Evolutionary conservation across 2,888 invertebrate genomes (phyloP).

Genomic region (Lasiommata megera): DNA sequence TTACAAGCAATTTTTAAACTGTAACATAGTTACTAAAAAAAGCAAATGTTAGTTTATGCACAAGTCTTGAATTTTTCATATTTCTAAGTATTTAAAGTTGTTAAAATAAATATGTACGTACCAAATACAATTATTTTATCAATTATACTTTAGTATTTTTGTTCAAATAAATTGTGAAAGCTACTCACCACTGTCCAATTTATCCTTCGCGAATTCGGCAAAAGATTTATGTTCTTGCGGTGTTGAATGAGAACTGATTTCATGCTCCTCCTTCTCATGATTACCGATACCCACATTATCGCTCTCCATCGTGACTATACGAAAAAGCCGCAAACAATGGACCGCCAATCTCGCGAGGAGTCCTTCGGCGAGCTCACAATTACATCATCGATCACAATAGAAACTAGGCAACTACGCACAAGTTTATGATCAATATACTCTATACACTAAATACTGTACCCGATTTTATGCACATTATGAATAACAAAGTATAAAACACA

Average conservation of each 20-base stretch:
- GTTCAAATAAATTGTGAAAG: not conserved
- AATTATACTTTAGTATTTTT: not conserved
- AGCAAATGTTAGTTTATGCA: not conserved
- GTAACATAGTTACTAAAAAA: not conserved
- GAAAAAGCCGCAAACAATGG: conserved; percentile 47
- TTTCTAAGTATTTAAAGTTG: not conserved
- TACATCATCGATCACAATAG: conserved; percentile 76
- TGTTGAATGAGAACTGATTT: conserved; percentile 69
- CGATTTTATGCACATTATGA: conserved; percentile 7
- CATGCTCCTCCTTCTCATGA: conserved; percentile 65
- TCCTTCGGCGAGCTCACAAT: conserved; percentile 66
- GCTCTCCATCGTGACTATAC: conserved; percentile 55
- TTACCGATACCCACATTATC: conserved; percentile 57
- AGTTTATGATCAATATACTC: conserved; percentile 9
- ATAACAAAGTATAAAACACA: not conserved
- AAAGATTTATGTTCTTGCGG: conserved; percentile 74
- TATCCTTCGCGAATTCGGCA: conserved; percentile 75
- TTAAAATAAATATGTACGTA: not conserved
- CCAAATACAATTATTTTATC: not conserved
- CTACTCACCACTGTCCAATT: conserved; percentile 66
- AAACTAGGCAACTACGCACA: conserved; percentile 30
- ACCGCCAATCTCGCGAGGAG: conserved; percentile 43
- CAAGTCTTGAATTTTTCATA: not conserved
- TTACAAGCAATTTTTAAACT: not conserved
- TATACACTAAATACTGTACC: conserved; percentile 19